A percentile compares a stretch with the other conserved stretches of the same genome.
phyloP scores from a whole-genome alignment of 2,113 vertebrate species.

The Camelus bactrianus region DNA sequence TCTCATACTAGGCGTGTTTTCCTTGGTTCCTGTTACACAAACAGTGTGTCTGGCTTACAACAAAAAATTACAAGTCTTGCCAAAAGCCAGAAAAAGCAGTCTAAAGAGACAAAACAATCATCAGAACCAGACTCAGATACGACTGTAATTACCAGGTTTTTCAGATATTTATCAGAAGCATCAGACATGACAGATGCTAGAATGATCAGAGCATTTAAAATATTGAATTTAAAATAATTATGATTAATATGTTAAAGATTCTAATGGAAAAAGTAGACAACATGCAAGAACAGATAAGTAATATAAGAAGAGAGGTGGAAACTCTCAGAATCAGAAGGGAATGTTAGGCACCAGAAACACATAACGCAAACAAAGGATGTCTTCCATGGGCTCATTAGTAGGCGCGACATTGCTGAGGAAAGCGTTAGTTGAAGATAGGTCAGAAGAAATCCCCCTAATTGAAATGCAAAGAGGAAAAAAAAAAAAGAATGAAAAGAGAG shows the following conservation, averaged over 20 bases:
- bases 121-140: background rate
- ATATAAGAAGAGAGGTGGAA: background rate
- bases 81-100: background rate
- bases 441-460: background rate
- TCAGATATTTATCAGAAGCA: background rate
- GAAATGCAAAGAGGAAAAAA: background rate
- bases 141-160: background rate
- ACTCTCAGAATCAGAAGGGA: background rate
- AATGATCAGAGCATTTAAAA: background rate
- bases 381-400: no score
- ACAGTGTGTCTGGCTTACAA: background rate
- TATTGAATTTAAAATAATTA: background rate
- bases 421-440: background rate
- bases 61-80: background rate
- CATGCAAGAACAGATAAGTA: background rate
- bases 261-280: background rate
- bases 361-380: background rate
- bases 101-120: background rate
- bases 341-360: background rate
- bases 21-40: background rate
- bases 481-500: background rate
- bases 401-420: background rate
- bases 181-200: no score
- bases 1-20: background rate
- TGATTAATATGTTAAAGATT: background rate